A percentile compares a stretch with the other conserved stretches of the same genome.
Conservation (phyloP, 2,888 invertebrate genomes). For the Germaria angustata region DNA sequence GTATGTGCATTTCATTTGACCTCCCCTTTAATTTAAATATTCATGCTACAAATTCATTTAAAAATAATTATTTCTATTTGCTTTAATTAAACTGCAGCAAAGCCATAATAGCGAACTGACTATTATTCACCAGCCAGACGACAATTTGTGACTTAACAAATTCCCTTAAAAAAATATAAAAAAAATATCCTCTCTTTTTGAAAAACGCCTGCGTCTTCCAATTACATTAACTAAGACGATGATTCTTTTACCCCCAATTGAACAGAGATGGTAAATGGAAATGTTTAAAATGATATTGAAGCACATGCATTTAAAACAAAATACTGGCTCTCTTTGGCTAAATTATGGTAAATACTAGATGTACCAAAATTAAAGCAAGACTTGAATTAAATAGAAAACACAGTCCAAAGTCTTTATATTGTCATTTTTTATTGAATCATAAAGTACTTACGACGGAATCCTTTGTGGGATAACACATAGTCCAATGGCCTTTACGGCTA, state of each 20-base stretch:
- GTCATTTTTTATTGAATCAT: too few relatives aligned
- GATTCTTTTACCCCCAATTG: constrained; percentile 7
- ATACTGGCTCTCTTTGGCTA: too few relatives aligned
- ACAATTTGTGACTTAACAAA: constrained; percentile 3
- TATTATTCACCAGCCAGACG: neutral
- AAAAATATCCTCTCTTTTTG: neutral
- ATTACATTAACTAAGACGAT: constrained; percentile 34
- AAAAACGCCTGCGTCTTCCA: constrained; percentile 61
- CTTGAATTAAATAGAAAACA: too few relatives aligned
- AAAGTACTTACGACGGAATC: too few relatives aligned
- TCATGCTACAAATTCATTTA: constrained; percentile 19
- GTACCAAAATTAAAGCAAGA: too few relatives aligned
- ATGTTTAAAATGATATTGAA: neutral
- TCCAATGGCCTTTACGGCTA: too few relatives aligned
- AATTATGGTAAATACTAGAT: too few relatives aligned
- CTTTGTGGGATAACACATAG: too few relatives aligned
- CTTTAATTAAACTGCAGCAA: constrained; percentile 33
- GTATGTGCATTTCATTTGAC: neutral
- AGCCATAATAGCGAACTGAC: neutral
- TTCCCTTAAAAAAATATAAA: neutral
- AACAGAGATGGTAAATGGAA: neutral
- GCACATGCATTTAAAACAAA: neutral
- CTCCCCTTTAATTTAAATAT: constrained; percentile 44
- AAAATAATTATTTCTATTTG: constrained; percentile 15
- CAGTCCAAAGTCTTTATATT: too few relatives aligned